phyloP scores from a whole-genome alignment of 2,113 vertebrate species.

The Suricata suricatta region DNA sequence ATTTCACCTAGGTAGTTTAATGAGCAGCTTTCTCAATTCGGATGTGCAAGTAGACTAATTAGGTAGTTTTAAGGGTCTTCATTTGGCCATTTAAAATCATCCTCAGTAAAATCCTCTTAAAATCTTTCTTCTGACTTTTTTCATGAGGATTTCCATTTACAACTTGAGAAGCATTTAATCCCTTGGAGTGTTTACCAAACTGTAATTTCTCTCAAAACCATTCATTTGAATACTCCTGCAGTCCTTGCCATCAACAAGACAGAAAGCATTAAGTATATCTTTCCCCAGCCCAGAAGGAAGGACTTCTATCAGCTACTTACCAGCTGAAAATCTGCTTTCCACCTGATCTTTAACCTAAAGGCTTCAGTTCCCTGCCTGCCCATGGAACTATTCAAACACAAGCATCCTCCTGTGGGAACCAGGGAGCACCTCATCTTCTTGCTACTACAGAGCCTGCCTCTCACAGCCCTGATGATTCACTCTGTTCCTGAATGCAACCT shows the following conservation, averaged over 20 bases:
- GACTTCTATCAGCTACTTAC: neutral
- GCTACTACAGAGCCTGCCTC: neutral
- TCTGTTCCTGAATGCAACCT: neutral
- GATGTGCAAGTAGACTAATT: neutral
- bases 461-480: neutral
- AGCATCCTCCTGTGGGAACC: neutral
- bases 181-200: neutral
- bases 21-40: neutral
- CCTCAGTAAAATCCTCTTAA: neutral
- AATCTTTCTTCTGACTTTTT: neutral
- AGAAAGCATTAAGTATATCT: neutral
- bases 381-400: neutral
- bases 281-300: neutral
- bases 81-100: neutral
- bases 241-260: neutral
- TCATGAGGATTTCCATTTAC: neutral
- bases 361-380: neutral
- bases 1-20: neutral
- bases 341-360: neutral
- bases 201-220: neutral
- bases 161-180: neutral
- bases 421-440: neutral
- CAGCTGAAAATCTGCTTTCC: neutral
- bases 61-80: neutral
- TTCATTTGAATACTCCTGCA: neutral